Base-by-base conservation (phyloP, 2,113 vertebrate species). In the Ceyx margarethae region DNA sequence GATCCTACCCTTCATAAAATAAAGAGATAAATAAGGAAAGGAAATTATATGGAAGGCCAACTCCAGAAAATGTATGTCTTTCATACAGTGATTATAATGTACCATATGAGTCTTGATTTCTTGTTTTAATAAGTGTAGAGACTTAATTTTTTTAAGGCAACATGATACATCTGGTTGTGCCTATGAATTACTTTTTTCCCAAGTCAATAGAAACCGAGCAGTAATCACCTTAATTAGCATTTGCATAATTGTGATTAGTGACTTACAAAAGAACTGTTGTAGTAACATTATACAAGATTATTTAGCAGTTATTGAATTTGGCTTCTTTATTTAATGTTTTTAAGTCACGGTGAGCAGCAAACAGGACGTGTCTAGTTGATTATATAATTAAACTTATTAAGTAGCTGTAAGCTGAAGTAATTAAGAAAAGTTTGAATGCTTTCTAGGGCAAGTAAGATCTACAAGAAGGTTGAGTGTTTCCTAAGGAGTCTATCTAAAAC, bases 221-320 rank as follows among this genome's bases (percentile, higher is more conserved):
- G 91, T 97, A 97, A 97, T 97, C 97, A 96, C 57, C 89, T 95
- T 97, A 97, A 98, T 97, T 98, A 97, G 94, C 77, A 94, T 97
- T 97, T 97, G 82, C 97, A 97, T 97, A 97, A 97, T 96, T 96
- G 93, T 90, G 86, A 98, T 97, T 96, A 97, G 93, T 93, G 96
- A 96, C 95, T 97, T 97, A 88, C 80, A 95, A 95, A 90, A 96
- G 91, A 96, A 97, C 85, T 93, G 77, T 93, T 97, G 93, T 87
- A 95, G 73, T 96, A 96, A 94, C 87, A 95, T 69, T 95, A 51
- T 77, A 92, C 93, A 73, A 95, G 78, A 94, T 95, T 96, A 93
- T 94, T 94, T 95, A 95, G 95, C 43, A 74, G 65, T 92, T 97
- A 96, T 96, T 97, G 95, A 96, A 81, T 96, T 97, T 91, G 86